Base-by-base conservation (phyloP, 2,797 vertebrate species). In the Anas bahamensis region DNA sequence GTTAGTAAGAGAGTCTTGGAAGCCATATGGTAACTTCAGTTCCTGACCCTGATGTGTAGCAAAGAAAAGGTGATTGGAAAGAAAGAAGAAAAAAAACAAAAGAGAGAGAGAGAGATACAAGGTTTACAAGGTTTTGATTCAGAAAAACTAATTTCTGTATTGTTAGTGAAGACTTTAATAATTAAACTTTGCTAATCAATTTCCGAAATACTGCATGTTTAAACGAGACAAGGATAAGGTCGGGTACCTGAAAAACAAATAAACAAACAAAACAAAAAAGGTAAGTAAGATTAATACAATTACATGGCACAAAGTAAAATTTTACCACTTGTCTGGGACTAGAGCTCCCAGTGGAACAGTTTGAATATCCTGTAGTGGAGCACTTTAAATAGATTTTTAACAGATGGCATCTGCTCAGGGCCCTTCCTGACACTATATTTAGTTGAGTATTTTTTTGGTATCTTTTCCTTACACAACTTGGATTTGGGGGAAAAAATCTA, bases 401-500 rank as follows among this genome's bases (percentile, higher is more conserved):
- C 39, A 88, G 37, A 14, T 11, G 10, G 4, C 7, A 41, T 65
- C 33, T 72, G 23, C 33, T 71, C 28, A 71, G 50, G 11, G 10
- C 18, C 22, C 39, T 81, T 31, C 15, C 35, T 74, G 35, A 23
- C 17, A n/a, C 17, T 7, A 37, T 74, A 37, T 26, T 52, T 39
- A 55, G 28, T 5, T 9, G 26, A 35, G 1, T 57, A 52, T 52
- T 68, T 63, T 72, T 72, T 66, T 4, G 19, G 1, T 18, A 18
- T 19, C 2, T 29, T 26, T 60, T 56, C 50, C 33, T 31, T 42
- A 41, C 5, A 26, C n/a, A 79, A 4, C 9, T n/a, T 55, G 29
- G 3, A 6, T 4, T 5, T 2, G 2, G 0, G 21, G 35, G 28
- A 31, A 57, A 86, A 63, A 37, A 69, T 37, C 0, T 37, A 22